Evolutionary conservation across 2,113 vertebrate genomes (phyloP).

Genomic region (Plecturocebus donacophilus): DNA sequence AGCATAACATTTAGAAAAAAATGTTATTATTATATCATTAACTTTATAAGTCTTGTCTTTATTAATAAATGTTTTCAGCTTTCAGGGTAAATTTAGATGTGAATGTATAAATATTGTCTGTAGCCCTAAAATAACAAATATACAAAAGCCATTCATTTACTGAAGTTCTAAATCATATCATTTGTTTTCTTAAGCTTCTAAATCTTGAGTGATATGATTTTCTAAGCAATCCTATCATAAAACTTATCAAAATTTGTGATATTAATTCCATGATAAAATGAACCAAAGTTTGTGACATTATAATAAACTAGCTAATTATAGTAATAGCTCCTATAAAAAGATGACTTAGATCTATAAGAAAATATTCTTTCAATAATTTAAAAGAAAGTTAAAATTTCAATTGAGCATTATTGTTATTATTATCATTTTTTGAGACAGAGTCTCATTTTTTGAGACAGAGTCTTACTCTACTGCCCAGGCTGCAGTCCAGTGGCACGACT

Average conservation of each 20-base stretch:
- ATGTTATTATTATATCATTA: not conserved
- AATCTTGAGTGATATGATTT: not conserved
- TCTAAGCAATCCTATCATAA: not conserved
- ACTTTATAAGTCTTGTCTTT: not conserved
- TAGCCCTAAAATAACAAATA: constrained; percentile 28
- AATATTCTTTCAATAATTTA: not conserved
- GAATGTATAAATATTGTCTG: not conserved
- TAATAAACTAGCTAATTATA: not conserved
- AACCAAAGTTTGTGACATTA: not conserved
- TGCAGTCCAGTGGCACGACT: too few relatives aligned
- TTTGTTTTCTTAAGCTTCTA: constrained; percentile 33
- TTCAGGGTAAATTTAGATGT: not conserved
- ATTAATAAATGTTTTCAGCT: not conserved
- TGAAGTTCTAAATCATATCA: not conserved
- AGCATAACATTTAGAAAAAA: not conserved
- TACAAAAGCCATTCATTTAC: not conserved
- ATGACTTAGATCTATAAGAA: not conserved
- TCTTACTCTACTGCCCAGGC: too few relatives aligned
- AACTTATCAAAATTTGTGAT: not conserved
- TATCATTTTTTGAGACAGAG: too few relatives aligned
- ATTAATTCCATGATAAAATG: not conserved
- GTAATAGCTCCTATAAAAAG: not conserved
- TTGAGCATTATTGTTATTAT: not conserved
- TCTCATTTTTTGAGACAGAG: too few relatives aligned
- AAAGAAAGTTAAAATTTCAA: not conserved